These are phyloP conservation scores for Rhagonycha fulva DNA, from an alignment of 2,888 invertebrate species.

Conservation along the genomic window DNA sequence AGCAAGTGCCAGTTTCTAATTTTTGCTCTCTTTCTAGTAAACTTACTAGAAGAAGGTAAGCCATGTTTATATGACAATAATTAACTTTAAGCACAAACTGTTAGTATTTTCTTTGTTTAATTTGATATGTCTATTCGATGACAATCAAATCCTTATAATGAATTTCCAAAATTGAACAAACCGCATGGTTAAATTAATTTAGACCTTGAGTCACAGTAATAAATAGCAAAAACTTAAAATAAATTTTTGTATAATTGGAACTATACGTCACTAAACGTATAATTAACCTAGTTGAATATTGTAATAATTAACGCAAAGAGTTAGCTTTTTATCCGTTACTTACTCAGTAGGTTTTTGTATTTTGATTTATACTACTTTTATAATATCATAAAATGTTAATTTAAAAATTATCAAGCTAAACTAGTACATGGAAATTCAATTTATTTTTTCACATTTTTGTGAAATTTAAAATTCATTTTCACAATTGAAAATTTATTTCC, in stretches of 20 bases:
- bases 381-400: not conserved
- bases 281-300: not conserved
- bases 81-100: not conserved
- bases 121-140: not conserved
- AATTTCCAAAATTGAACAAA: not conserved
- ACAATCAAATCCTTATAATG: not conserved
- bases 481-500: too few species aligned
- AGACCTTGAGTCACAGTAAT: slow-evolving; percentile 1
- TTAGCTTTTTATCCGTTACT: not conserved
- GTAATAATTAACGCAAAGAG: not conserved
- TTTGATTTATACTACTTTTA: not conserved
- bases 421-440: too few species aligned
- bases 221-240: not conserved
- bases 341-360: not conserved
- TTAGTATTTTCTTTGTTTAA: not conserved
- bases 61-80: not conserved
- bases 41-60: slow-evolving; percentile 11
- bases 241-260: not conserved
- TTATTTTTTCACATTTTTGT: too few species aligned
- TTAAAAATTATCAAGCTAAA: too few species aligned
- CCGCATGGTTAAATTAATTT: not conserved
- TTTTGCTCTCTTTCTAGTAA: slow-evolving; percentile 7
- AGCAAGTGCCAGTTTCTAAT: slow-evolving; percentile 16
- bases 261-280: not conserved
- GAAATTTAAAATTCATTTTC: too few species aligned